Base-by-base conservation (phyloP, 2,888 invertebrate species). In the Acronicta alni region DNA sequence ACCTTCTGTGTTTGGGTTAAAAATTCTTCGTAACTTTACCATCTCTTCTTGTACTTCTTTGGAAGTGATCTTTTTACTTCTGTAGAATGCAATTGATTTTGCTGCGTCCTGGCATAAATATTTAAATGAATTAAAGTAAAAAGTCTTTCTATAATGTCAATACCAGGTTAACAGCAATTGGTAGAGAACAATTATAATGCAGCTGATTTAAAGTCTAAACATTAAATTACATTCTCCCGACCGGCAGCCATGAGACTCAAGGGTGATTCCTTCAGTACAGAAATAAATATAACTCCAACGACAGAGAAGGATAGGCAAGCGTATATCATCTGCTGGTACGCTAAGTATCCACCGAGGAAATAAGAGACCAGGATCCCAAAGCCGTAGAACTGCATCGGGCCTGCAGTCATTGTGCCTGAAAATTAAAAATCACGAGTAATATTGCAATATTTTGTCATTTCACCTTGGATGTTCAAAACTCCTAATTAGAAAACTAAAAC, bases 341-440 rank as follows among this genome's bases (percentile, higher is more conserved):
- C 67, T 44, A 91, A 44, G 6, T 70, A 77, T 0, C 90, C 90
- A 2, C 92, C 91, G 3, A 90, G 46, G 0, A 89, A 37, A 55
- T 91, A 91, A 0, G 91, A 89, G 0, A 88, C n/a, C 14, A 92
- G 72, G 75, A 87, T 81, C 0, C 93, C 93, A 0, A 90, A 35
- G 0, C 81, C 82, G 32, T 84, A 87, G 68, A 89, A 88, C 9
- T 87, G 79, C 57, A 89, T 79, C 0, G 84, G 62, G 0, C 83
- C 79, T 1, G 91, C 81, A 0, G 87, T 86, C 84, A 93, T 47
- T 3, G 68, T 59, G 12, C 64, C 67, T 64, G 15, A 14, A 47
- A 52, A n/a, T 0, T 2, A 6, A 7, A 4, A 6, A 23, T 1
- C 23, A 23, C 23, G 7, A 1, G 23, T 1, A 5, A 7, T 23